phyloP scores from a whole-genome alignment of 2,888 invertebrate genomes.

The Tipula vernalis region DNA sequence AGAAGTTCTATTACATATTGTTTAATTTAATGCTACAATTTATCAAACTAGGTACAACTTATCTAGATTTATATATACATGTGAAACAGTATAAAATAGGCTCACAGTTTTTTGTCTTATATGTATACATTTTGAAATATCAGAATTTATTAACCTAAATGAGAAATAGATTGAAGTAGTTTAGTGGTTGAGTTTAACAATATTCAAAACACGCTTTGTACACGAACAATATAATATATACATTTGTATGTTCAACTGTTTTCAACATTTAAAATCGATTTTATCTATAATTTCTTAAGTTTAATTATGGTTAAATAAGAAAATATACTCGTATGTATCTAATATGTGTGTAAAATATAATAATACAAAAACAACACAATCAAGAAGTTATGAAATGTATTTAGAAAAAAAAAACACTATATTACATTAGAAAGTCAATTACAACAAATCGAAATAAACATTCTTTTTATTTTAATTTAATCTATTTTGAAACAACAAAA shows the following conservation, averaged over 20 bases:
- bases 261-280: neutral
- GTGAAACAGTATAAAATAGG: neutral
- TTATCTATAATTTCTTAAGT: constrained; percentile 1
- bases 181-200: neutral
- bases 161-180: neutral
- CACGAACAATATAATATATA: neutral
- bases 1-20: no score
- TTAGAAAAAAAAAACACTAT: neutral
- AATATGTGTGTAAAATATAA: neutral
- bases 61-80: neutral
- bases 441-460: neutral
- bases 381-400: neutral
- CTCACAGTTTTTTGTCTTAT: neutral
- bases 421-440: neutral
- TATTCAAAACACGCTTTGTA: neutral
- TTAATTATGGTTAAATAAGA: neutral
- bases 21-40: no score
- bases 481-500: neutral
- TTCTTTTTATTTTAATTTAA: neutral
- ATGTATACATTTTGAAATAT: neutral
- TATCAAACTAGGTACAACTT: no score
- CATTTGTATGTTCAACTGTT: neutral
- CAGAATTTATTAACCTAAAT: neutral
- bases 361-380: neutral
- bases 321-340: neutral